Evolutionary conservation across 2,888 invertebrate genomes (phyloP).

Genomic region (Drosophila aldrichi): DNA sequence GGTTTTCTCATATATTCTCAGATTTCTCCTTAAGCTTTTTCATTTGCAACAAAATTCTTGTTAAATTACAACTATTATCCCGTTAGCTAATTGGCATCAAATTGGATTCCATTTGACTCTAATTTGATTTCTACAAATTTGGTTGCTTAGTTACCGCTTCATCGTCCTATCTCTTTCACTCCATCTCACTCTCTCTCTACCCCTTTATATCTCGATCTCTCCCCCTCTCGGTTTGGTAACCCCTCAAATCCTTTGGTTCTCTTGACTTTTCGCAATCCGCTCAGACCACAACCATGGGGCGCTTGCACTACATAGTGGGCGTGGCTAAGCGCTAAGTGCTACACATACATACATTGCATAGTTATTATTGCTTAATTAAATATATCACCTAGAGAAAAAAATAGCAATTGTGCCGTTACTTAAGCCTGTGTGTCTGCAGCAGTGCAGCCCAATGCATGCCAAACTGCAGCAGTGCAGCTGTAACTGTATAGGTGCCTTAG

Average conservation of each 20-base stretch:
- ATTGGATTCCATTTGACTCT: not conserved
- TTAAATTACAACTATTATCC: not conserved
- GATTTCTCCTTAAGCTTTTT: not conserved
- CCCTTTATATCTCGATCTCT: too few species aligned
- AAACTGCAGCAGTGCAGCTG: not conserved
- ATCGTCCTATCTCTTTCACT: rapidly evolving
- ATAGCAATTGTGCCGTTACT: too few species aligned
- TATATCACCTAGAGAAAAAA: too few species aligned
- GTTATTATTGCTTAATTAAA: too few species aligned
- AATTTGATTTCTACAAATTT: not conserved
- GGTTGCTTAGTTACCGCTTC: not conserved
- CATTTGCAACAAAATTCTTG: not conserved
- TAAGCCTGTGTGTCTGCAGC: too few species aligned
- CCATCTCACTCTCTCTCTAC: not conserved
- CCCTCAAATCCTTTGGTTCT: not conserved
- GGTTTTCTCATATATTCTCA: not conserved
- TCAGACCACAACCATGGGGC: not conserved
- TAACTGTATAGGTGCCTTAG: not conserved
- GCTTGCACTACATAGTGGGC: not conserved
- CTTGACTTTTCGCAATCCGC: too few species aligned
- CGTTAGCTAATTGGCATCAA: not conserved
- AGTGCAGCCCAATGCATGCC: not conserved
- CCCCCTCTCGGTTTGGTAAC: not conserved
- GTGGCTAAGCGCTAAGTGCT: not conserved
- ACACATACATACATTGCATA: too few species aligned